Conservation (phyloP, 2,113 vertebrate species). For the Sapajus apella region DNA sequence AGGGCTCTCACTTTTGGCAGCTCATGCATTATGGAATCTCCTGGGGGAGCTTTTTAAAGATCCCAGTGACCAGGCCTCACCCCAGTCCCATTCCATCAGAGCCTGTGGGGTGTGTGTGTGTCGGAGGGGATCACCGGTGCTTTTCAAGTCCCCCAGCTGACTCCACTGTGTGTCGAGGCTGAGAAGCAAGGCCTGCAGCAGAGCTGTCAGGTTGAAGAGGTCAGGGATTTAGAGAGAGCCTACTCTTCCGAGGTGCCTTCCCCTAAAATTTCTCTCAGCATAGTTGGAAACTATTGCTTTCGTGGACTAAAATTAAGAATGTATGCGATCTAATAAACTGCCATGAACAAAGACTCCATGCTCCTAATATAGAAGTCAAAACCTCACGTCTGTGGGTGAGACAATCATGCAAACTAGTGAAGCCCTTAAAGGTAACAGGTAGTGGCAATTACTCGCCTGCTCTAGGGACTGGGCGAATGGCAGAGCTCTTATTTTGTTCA, state of each 20-base stretch:
- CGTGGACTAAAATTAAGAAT: not conserved
- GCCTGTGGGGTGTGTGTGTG: no score
- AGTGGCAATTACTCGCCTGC: fast-evolving
- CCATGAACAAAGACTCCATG: not conserved
- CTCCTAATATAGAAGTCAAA: not conserved
- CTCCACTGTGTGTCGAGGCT: no score
- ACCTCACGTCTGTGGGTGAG: not conserved
- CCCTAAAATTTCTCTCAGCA: not conserved
- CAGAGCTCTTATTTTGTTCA: not conserved
- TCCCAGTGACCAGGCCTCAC: not conserved
- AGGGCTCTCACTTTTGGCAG: not conserved
- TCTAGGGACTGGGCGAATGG: not conserved
- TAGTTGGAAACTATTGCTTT: not conserved
- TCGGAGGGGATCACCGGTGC: not conserved
- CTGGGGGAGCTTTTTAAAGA: not conserved
- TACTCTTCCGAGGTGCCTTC: not conserved
- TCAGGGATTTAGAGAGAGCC: not conserved
- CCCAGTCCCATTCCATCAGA: not conserved
- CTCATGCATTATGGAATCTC: not conserved
- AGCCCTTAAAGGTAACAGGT: not conserved
- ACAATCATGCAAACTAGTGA: not conserved
- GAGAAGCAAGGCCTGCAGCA: no score
- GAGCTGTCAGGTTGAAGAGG: not conserved
- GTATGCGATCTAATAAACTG: not conserved
- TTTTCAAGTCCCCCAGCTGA: not conserved